Evolutionary conservation across 2,888 invertebrate species (phyloP).

Genomic region (Pharmacophagus antenor): DNA sequence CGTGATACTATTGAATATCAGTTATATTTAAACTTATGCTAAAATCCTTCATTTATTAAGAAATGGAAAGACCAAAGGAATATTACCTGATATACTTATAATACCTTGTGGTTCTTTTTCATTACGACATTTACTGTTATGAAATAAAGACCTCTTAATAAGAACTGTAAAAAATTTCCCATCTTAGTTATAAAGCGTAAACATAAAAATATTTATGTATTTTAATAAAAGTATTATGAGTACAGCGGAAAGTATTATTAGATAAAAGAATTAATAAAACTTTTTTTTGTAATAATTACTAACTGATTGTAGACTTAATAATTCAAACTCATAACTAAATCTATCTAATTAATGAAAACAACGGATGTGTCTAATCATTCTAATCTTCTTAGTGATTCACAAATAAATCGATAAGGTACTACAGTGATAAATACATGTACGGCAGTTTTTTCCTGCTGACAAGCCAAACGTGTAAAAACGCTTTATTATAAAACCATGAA

Average conservation of each 20-base stretch:
- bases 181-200: no score
- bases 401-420: constrained; percentile 32
- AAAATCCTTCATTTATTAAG: constrained; percentile 3
- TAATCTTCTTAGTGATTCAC: constrained; percentile 30
- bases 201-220: no score
- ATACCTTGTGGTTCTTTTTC: no score
- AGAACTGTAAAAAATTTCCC: no score
- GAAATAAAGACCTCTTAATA: no score
- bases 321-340: constrained; percentile 10
- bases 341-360: constrained; percentile 27
- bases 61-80: background rate
- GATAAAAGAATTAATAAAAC: no score
- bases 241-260: no score
- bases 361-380: constrained; percentile 23
- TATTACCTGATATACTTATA: no score
- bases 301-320: background rate
- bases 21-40: constrained; percentile 7
- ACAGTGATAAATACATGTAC: constrained; percentile 28
- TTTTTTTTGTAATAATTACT: no score
- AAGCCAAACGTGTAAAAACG: constrained; percentile 44
- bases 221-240: no score
- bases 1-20: constrained; percentile 20
- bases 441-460: constrained; percentile 38
- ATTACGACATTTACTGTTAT: no score
- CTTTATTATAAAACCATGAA: constrained; percentile 34